These are phyloP conservation scores for Pristionchus exspectatus DNA, from an alignment of 2,888 invertebrate species.

Conservation along the genomic window DNA sequence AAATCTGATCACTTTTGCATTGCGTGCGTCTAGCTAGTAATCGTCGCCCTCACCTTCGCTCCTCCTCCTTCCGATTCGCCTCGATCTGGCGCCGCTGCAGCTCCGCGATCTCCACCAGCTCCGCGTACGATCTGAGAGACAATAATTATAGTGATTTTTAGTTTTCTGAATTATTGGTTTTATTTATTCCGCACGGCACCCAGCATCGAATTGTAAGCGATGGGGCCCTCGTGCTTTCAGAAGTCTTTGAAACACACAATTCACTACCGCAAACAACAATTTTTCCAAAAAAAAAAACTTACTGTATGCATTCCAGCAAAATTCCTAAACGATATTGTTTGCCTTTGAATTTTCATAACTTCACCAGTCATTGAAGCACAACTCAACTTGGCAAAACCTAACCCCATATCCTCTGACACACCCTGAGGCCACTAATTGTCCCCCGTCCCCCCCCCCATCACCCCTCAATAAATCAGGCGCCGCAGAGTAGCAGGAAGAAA, in stretches of 20 bases:
- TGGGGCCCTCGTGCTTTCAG: too few species aligned
- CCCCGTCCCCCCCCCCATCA: not conserved
- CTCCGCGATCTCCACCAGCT: conserved; percentile 69
- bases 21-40: not conserved
- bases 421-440: not conserved
- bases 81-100: conserved; percentile 71
- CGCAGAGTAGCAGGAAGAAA: not conserved
- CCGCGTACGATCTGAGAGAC: conserved; percentile 63
- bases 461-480: conserved; percentile 16
- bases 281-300: not conserved
- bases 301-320: not conserved
- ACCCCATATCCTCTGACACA: not conserved
- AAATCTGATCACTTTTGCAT: not conserved
- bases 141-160: not conserved
- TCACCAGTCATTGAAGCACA: not conserved
- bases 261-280: not conserved
- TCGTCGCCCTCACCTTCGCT: conserved; percentile 56
- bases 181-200: too few species aligned
- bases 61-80: conserved; percentile 65
- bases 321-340: not conserved
- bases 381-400: not conserved
- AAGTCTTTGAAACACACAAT: not conserved
- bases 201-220: too few species aligned
- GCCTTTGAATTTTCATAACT: not conserved
- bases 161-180: not conserved